phyloP scores from a whole-genome alignment of 2,113 vertebrate genomes.

The Epinephelus moara region DNA sequence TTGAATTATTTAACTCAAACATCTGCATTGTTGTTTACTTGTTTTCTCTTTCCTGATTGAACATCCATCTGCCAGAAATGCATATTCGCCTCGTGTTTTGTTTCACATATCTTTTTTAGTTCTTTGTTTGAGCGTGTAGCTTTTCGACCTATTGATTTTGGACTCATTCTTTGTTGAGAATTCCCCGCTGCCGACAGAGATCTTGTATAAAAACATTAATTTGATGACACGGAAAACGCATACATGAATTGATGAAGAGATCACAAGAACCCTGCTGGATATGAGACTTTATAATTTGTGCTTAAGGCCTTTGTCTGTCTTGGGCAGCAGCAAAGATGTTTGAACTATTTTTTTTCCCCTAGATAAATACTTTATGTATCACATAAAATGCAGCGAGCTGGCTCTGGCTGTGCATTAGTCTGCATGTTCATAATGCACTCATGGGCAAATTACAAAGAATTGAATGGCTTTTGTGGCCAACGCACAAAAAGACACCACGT shows the following conservation, averaged over 20 bases:
- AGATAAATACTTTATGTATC: constrained; percentile 2
- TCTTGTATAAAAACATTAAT: constrained; percentile 1
- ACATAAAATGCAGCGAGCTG: neutral
- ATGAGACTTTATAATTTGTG: neutral
- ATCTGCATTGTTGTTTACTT: constrained; percentile 63
- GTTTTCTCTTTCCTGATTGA: constrained; percentile 30
- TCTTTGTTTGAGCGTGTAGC: neutral
- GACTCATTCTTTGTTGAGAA: neutral
- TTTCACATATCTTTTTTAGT: neutral
- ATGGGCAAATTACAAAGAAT: too few relatives aligned
- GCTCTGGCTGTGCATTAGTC: neutral
- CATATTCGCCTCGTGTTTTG: constrained; percentile 7
- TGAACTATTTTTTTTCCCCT: neutral
- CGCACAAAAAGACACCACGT: too few relatives aligned
- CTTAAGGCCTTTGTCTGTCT: neutral
- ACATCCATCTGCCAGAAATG: constrained; percentile 18
- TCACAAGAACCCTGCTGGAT: neutral
- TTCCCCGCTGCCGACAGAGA: neutral
- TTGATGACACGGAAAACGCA: neutral
- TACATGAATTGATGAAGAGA: neutral
- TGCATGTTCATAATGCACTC: neutral
- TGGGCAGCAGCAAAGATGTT: neutral
- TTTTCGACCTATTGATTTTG: neutral
- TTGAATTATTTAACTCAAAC: constrained; percentile 61
- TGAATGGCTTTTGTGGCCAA: too few relatives aligned